These are phyloP conservation scores for Argyra leucocephala DNA, from an alignment of 2,888 invertebrate genomes.

Conservation along the genomic window DNA sequence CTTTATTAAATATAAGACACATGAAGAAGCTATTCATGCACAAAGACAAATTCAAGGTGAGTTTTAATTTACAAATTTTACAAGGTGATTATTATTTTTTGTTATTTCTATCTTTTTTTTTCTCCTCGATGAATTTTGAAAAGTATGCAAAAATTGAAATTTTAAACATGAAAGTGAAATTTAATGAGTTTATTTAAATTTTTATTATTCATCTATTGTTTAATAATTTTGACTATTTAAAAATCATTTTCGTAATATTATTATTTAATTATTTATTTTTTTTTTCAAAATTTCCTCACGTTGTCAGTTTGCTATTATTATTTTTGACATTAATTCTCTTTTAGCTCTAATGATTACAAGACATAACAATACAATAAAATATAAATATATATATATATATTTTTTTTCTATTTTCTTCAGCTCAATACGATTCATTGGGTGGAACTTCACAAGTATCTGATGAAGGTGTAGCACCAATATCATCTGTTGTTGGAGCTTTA, in stretches of 20 bases:
- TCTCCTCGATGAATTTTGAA: too few relatives aligned
- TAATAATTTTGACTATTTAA: too few relatives aligned
- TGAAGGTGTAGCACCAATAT: constrained; percentile 34
- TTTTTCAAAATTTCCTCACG: background rate
- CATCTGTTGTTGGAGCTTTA: constrained; percentile 35
- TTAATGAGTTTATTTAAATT: too few relatives aligned
- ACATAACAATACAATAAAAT: background rate
- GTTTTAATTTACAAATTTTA: background rate
- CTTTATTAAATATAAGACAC: constrained; percentile 41
- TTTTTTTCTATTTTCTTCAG: constrained; percentile 21
- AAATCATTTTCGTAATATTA: background rate
- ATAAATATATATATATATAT: too few relatives aligned
- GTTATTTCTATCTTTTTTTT: too few relatives aligned
- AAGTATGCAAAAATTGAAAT: too few relatives aligned
- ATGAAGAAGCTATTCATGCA: constrained; percentile 38
- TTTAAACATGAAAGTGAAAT: too few relatives aligned
- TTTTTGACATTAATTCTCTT: background rate
- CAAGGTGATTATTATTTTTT: too few relatives aligned
- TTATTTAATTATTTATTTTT: background rate
- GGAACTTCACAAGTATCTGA: constrained; percentile 36
- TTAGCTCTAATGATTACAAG: constrained; percentile 7
- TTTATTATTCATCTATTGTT: too few relatives aligned
- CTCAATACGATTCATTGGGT: constrained; percentile 38
- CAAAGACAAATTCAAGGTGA: constrained; percentile 39
- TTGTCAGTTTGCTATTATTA: too few relatives aligned